Percentiles rank a stretch among this genome's conserved stretches.
Evolutionary conservation across 2,888 invertebrate species (phyloP).

Genomic region (Idaea dimidiata): DNA sequence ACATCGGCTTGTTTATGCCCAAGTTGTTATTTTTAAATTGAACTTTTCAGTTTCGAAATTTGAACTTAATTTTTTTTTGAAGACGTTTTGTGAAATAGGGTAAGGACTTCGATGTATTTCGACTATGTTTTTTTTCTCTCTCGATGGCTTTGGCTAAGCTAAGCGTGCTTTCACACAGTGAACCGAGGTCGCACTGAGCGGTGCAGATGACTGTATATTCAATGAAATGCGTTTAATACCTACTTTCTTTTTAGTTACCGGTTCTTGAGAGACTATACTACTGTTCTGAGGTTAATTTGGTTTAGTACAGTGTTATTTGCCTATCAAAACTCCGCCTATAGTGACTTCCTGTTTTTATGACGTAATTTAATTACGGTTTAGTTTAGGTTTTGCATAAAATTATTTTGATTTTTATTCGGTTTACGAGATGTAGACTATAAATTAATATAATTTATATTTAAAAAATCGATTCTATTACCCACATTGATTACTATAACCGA

Average conservation of each 20-base stretch:
- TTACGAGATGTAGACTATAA: no score
- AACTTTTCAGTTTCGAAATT: constrained; percentile 11
- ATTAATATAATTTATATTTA: no score
- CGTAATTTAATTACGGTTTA: no score
- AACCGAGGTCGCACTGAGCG: constrained; percentile 58
- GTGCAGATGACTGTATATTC: constrained; percentile 28
- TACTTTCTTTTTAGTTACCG: constrained; percentile 58
- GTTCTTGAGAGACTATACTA: constrained; percentile 24
- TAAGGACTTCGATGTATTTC: no score
- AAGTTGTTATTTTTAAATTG: neutral
- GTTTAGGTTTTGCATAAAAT: no score
- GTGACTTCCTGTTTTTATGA: no score
- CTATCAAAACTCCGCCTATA: no score
- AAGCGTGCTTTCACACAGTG: constrained; percentile 16
- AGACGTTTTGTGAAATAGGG: constrained; percentile 6
- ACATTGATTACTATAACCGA: no score
- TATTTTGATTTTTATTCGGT: no score
- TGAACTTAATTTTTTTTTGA: constrained; percentile 28
- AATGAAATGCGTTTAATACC: constrained; percentile 34
- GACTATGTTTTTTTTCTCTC: constrained; percentile 20
- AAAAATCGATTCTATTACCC: no score
- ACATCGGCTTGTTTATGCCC: constrained; percentile 13
- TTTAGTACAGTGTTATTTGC: no score
- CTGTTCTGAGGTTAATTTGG: neutral
- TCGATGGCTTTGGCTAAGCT: constrained; percentile 20